These are phyloP conservation scores for Ceyx cyanopectus DNA, from an alignment of 2,113 vertebrate species.

Conservation along the genomic window DNA sequence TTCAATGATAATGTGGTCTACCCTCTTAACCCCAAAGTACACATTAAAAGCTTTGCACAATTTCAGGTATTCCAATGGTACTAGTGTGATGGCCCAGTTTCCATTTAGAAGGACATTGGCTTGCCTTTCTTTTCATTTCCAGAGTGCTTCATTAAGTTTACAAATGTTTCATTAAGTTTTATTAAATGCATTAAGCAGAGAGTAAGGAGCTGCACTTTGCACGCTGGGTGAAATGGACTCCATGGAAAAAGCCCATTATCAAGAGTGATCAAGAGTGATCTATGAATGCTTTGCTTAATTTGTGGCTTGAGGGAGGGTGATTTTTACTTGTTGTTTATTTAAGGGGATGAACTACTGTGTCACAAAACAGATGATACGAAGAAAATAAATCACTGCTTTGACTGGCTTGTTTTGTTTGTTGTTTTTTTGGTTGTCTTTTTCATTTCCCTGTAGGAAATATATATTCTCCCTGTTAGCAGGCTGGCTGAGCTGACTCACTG, in stretches of 20 bases:
- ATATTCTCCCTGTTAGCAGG: not conserved
- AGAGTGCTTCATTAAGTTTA: slow-evolving; percentile 68
- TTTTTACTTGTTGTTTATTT: slow-evolving; percentile 8
- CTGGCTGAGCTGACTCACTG: not conserved
- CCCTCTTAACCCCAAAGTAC: not conserved
- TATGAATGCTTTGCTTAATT: not conserved
- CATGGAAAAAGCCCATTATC: slow-evolving; percentile 31
- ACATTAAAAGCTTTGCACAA: not conserved
- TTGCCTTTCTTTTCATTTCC: slow-evolving; percentile 62
- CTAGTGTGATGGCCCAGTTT: not conserved
- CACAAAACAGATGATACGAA: not conserved
- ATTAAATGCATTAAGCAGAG: slow-evolving; percentile 72
- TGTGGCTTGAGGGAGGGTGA: not conserved
- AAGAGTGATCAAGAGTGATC: slow-evolving; percentile 37
- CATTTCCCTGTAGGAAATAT: not conserved
- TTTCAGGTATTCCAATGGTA: not conserved
- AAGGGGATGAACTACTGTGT: not conserved
- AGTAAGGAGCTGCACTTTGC: slow-evolving; percentile 59
- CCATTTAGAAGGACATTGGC: not conserved
- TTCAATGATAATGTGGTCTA: not conserved
- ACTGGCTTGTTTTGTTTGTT: not conserved
- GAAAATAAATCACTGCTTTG: not conserved
- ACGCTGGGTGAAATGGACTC: slow-evolving; percentile 7
- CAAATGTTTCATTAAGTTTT: slow-evolving; percentile 73
- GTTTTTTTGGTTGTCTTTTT: not conserved